Percentiles rank a stretch among this genome's conserved stretches.
Evolutionary conservation across 2,113 vertebrate genomes (phyloP).

Genomic region (Origma solitaria): DNA sequence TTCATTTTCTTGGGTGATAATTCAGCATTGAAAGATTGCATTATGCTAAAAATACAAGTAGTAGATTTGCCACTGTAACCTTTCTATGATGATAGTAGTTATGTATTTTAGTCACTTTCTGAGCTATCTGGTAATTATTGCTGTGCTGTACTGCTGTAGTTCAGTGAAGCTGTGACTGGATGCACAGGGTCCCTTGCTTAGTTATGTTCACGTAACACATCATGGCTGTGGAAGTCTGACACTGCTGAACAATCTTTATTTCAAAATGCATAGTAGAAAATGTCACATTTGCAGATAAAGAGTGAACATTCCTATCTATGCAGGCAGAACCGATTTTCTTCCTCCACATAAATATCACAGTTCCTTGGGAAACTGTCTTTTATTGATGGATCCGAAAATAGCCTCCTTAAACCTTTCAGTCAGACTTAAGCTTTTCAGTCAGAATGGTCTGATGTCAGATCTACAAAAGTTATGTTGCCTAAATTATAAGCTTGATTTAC

Average conservation of each 20-base stretch:
- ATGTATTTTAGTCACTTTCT: neutral
- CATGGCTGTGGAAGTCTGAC: neutral
- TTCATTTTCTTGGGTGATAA: neutral
- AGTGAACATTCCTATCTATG: neutral
- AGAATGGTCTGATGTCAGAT: conserved; percentile 12
- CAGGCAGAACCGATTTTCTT: neutral
- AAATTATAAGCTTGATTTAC: conserved; percentile 35
- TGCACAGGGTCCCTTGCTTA: neutral
- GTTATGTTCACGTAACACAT: neutral
- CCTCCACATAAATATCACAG: neutral
- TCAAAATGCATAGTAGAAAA: neutral
- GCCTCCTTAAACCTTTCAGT: neutral
- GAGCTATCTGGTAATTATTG: neutral
- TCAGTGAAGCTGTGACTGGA: neutral
- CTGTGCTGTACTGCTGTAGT: neutral
- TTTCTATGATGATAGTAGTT: neutral
- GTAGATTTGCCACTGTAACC: neutral
- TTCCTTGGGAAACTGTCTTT: neutral
- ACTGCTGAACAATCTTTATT: neutral
- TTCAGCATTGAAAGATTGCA: neutral
- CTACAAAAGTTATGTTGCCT: neutral
- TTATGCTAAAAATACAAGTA: neutral
- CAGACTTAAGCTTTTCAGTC: neutral
- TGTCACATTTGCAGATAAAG: conserved; percentile 11
- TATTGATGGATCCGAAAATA: conserved; percentile 1